phyloP scores from a whole-genome alignment of 2,888 invertebrate species.

The Ditylenchus weischeri region DNA sequence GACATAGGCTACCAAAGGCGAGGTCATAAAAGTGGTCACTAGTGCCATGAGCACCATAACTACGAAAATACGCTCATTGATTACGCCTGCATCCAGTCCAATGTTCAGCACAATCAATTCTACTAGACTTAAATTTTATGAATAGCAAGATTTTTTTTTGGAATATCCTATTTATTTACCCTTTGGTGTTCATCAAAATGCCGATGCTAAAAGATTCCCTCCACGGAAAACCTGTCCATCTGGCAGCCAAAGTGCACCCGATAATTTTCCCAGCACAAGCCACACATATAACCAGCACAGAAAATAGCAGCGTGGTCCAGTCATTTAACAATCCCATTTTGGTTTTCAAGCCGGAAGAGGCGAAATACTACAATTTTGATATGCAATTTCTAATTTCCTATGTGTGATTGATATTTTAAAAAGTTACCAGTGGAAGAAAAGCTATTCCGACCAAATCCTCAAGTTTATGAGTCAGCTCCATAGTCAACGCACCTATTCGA shows the following conservation, averaged over 20 bases:
- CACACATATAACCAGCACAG: constrained; percentile 24
- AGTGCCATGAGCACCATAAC: constrained; percentile 33
- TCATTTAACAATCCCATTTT: constrained; percentile 27
- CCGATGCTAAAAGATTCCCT: constrained; percentile 30
- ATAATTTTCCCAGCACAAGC: constrained; percentile 30
- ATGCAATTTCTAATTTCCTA: neutral
- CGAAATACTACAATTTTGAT: neutral
- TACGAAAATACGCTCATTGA: constrained; percentile 29
- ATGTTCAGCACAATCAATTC: constrained; percentile 31
- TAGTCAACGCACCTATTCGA: constrained; percentile 21
- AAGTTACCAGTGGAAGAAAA: constrained; percentile 28
- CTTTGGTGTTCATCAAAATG: constrained; percentile 32
- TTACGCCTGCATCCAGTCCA: constrained; percentile 27
- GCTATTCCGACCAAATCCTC: constrained; percentile 27
- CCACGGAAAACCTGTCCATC: constrained; percentile 24
- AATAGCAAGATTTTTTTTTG: neutral
- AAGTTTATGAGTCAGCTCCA: constrained; percentile 29
- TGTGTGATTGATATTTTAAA: neutral
- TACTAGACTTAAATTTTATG: constrained; percentile 24
- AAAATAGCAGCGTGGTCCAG: constrained; percentile 23
- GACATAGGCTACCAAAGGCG: constrained; percentile 24
- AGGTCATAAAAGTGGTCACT: constrained; percentile 31
- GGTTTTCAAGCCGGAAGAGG: constrained; percentile 30
- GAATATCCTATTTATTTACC: constrained; percentile 14
- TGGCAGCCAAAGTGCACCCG: constrained; percentile 26